These are phyloP conservation scores for Pristionchus japonicus DNA, from an alignment of 2,888 invertebrate species.

Conservation along the genomic window DNA sequence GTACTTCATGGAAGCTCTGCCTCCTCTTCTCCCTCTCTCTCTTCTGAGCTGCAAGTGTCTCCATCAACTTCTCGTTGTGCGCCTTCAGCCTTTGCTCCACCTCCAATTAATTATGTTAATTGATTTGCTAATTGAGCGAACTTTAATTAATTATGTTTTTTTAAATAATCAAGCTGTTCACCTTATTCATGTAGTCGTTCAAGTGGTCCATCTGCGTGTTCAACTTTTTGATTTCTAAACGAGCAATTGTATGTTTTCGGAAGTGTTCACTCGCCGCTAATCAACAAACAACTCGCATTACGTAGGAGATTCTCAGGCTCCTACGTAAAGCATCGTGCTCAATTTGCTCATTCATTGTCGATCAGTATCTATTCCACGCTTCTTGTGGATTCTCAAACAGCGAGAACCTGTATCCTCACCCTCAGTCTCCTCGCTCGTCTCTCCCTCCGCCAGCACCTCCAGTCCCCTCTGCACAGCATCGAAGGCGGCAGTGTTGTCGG, in stretches of 20 bases:
- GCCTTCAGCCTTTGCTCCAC: constrained; percentile 48
- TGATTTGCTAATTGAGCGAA: not conserved
- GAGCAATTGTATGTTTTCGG: too few relatives aligned
- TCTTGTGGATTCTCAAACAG: too few relatives aligned
- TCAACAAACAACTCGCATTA: too few relatives aligned
- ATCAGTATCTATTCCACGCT: too few relatives aligned
- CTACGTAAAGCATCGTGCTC: too few relatives aligned
- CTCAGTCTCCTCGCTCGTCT: constrained; percentile 68
- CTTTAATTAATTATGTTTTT: too few relatives aligned
- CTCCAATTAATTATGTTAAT: not conserved
- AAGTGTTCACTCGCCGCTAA: too few relatives aligned
- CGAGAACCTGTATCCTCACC: too few relatives aligned
- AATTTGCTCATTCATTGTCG: too few relatives aligned
- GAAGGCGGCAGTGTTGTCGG: constrained; percentile 54
- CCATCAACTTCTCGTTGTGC: constrained; percentile 71
- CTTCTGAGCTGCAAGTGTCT: constrained; percentile 70
- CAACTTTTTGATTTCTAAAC: constrained; percentile 73
- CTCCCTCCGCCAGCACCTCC: constrained; percentile 68
- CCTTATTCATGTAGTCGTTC: constrained; percentile 74
- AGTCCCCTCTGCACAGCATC: constrained; percentile 62
- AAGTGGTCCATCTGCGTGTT: constrained; percentile 74
- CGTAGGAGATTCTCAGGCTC: too few relatives aligned
- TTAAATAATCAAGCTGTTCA: too few relatives aligned
- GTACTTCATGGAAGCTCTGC: constrained; percentile 72
- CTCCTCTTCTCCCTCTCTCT: constrained; percentile 73